Conservation (phyloP, 2,888 invertebrate genomes). For the Drosophila gaucha region DNA sequence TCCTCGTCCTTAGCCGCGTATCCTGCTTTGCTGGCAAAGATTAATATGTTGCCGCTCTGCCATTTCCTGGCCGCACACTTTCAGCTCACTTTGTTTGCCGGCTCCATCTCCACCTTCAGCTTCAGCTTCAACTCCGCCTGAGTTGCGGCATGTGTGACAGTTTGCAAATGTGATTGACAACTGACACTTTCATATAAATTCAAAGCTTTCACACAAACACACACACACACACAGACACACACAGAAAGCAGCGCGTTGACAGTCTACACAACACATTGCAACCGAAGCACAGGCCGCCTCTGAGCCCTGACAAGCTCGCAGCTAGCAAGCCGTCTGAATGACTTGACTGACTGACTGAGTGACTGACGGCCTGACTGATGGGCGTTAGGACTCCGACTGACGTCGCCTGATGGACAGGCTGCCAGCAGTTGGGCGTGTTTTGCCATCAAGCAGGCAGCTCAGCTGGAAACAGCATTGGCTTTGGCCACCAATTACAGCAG, state of each 20-base stretch:
- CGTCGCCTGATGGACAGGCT: conserved; percentile 46
- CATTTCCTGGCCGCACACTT: conserved; percentile 53
- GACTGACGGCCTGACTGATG: conserved; percentile 40
- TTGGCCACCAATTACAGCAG: conserved; percentile 34
- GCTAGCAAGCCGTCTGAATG: conserved; percentile 22
- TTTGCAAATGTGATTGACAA: conserved; percentile 82
- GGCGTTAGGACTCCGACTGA: conserved; percentile 33
- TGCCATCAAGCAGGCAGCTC: conserved; percentile 38
- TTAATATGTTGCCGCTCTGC: conserved; percentile 74
- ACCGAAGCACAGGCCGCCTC: conserved; percentile 38
- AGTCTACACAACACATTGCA: conserved; percentile 58
- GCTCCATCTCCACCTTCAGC: conserved; percentile 31
- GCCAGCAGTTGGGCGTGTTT: conserved; percentile 50
- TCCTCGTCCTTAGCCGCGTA: conserved; percentile 21
- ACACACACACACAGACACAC: conserved; percentile 33
- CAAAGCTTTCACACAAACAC: conserved; percentile 72
- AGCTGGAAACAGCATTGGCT: conserved; percentile 34
- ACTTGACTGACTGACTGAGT: conserved; percentile 17
- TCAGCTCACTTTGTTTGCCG: conserved; percentile 30
- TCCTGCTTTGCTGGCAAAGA: conserved; percentile 74
- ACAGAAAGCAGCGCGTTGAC: conserved; percentile 58
- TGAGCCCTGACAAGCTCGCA: conserved; percentile 59
- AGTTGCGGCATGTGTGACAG: conserved; percentile 71
- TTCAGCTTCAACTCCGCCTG: neutral
- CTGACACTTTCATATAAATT: conserved; percentile 81